A percentile compares a stretch with the other conserved stretches of the same genome.
Evolutionary conservation across 2,797 vertebrate species (phyloP).

Genomic region (Botia almorhae): DNA sequence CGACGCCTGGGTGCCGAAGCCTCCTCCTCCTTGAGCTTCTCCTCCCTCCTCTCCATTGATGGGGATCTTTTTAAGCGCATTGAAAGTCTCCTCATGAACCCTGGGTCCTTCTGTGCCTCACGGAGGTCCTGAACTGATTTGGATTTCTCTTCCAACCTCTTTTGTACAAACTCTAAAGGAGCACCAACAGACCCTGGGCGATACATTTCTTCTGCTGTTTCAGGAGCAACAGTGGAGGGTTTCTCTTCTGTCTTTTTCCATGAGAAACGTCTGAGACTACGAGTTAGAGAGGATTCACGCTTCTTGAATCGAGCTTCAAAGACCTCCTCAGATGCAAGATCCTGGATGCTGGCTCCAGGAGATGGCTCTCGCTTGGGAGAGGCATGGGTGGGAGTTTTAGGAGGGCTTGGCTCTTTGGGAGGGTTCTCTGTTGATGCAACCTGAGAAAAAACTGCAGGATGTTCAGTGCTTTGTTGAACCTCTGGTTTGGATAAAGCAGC

Average conservation of each 20-base stretch:
- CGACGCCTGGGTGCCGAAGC: slow-evolving; percentile 72
- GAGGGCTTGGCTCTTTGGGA: slow-evolving; percentile 76
- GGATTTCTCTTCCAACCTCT: slow-evolving; percentile 84
- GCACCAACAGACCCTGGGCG: slow-evolving; percentile 88
- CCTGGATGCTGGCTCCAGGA: slow-evolving; percentile 75
- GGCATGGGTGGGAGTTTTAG: slow-evolving; percentile 60
- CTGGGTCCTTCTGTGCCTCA: slow-evolving; percentile 87
- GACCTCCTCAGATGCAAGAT: slow-evolving; percentile 91
- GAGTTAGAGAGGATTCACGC: slow-evolving; percentile 88
- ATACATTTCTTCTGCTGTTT: slow-evolving; percentile 88
- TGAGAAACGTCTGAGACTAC: slow-evolving; percentile 88
- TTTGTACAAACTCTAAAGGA: slow-evolving; percentile 84
- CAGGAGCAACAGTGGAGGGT: slow-evolving; percentile 60
- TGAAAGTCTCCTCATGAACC: slow-evolving; percentile 90
- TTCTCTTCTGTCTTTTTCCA: slow-evolving; percentile 89
- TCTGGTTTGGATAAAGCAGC: slow-evolving; percentile 59
- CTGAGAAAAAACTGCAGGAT: slow-evolving; percentile 81
- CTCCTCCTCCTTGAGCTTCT: slow-evolving; percentile 78
- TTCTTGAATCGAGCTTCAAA: slow-evolving; percentile 96
- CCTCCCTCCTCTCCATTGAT: slow-evolving; percentile 83
- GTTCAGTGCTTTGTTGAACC: slow-evolving; percentile 71
- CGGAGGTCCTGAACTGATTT: slow-evolving; percentile 93
- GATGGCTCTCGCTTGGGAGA: slow-evolving; percentile 65
- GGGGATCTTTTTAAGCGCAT: slow-evolving; percentile 86
- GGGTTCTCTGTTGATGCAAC: slow-evolving; percentile 81